A percentile compares a stretch with the other conserved stretches of the same genome.
Conservation (phyloP, 2,888 invertebrate species). For the Drosophila hamatofila region DNA sequence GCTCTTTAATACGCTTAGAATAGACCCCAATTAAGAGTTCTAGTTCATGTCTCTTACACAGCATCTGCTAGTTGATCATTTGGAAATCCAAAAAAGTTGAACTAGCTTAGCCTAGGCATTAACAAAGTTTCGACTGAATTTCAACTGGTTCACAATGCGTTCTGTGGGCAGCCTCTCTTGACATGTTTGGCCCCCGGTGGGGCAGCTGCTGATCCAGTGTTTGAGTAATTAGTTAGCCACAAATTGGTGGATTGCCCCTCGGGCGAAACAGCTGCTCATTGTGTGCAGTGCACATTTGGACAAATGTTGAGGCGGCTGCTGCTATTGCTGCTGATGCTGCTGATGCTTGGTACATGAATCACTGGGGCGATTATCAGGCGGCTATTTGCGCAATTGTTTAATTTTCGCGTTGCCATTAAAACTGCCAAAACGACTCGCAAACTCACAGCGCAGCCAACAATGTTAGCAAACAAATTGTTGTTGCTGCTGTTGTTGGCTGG, state of each 20-base stretch:
- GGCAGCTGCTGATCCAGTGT: slow-evolving; percentile 18
- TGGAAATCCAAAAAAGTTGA: not conserved
- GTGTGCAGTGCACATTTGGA: slow-evolving; percentile 33
- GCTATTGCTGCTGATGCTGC: not conserved
- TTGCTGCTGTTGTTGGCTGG: slow-evolving; percentile 37
- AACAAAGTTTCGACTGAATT: not conserved
- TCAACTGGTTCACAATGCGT: slow-evolving; percentile 41
- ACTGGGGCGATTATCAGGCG: slow-evolving; percentile 72
- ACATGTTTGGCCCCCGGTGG: slow-evolving; percentile 23
- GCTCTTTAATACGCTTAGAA: not conserved
- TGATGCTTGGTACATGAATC: slow-evolving; percentile 65
- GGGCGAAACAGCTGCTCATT: slow-evolving; percentile 53
- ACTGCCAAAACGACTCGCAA: slow-evolving; percentile 61
- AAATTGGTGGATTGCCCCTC: slow-evolving; percentile 44
- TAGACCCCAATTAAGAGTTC: not conserved
- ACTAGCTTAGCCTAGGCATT: slow-evolving; percentile 43
- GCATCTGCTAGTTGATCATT: not conserved
- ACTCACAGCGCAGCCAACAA: slow-evolving; percentile 38
- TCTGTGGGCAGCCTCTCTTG: slow-evolving; percentile 38
- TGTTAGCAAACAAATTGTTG: slow-evolving; percentile 52
- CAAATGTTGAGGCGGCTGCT: slow-evolving; percentile 36
- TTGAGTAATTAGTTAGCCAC: slow-evolving; percentile 57
- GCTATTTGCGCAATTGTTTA: slow-evolving; percentile 80
- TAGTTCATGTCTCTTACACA: not conserved
- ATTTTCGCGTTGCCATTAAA: slow-evolving; percentile 78